Evolutionary conservation across 2,797 vertebrate species (phyloP), one percentile per base, ranked within the genome.

Genomic region (Aythya fuligula): DNA sequence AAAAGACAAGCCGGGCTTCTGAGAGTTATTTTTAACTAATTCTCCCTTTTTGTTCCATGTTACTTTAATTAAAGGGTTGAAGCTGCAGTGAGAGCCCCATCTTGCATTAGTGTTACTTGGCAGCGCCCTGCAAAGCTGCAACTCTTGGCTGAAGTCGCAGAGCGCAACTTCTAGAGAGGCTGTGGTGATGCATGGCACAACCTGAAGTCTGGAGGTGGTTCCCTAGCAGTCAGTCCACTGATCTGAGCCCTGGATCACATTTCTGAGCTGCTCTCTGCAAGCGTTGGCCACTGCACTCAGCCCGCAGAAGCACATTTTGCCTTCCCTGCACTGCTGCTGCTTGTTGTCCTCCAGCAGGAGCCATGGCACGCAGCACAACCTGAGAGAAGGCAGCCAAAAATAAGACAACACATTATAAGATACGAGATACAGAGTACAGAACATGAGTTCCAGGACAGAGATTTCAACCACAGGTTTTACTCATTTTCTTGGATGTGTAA

Each of bases 11-110:
- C 47, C 47, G 43, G 20, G 58, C 83, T 96, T 94, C 60, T 0
- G 24, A 94, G 91, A 83, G 45, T 54, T 94, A 88, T 91, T 94
- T 95, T 95, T 77, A 94, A 91, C 77, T 95, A 95, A 86, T 94
- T 90, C 71, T 61, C 60, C 73, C 3, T 56, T 88, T 94, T 88
- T 77, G 56, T 91, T 91, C 57, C 67, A 34, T 0, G 0, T 54
- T 28, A 10, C 47, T 96, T 94, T 91, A 96, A 96, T 95, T 90
- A 94, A 85, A 83, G 9, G 10, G 22, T 61, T 71, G 73, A 90
- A 71, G 90, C 20, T 10, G 71, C n/a, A 73, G 7, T 19, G 32
- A 93, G 65, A 75, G 65, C 83, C 49, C 70, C 24, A 0, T 25
- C 49, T 71, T 32, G 9, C 67, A 51, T 18, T 32, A 78, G 39